Evolutionary conservation across 1,140 invertebrate genomes (phyloP), one percentile per base, ranked within the genome.

Genomic region (Stegodyphus mimosarum): DNA sequence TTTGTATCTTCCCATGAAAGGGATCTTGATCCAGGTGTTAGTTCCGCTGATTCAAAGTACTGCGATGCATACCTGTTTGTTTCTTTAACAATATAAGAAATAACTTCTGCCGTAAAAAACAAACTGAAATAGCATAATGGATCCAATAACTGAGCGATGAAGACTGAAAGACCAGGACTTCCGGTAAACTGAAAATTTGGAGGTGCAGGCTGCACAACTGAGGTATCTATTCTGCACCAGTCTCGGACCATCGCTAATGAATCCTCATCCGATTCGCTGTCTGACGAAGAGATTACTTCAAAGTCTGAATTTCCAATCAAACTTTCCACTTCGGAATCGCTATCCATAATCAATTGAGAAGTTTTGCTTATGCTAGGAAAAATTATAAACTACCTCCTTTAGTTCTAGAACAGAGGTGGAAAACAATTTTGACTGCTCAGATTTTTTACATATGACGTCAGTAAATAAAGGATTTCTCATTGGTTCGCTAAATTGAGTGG

Each of bases 171-270:
- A 33, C 70, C 70, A 48, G 70, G 70, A 6, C 48, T 50, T 72
- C 70, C 70, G 48, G 17, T 11, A 72, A 72, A 72, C 5, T 11
- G 70, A 72, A 72, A 72, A 9, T n/a, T 48, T 7, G 70, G 70
- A 7, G 70, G 70, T 9, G 70, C 70, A 72, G 18, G 7, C 48
- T 7, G 6, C 33, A 6, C 7, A 7, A 7, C 50, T n/a, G 33
- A 49, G n/a, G 50, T 71, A 75, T 75, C 55, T 63, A 50, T 52
- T 86, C 7, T 13, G n/a, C 13, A 48, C 70, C 70, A 72, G 50
- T 72, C 48, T 50, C 70, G 6, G 10, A 72, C 70, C 6, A 6
- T 7, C 33, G 6, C 70, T 11, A 72, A 13, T 6, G 7, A 72
- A 48, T 48, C 70, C 7, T 72, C 70, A 10, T 72, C 70, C 6